Percentiles rank a stretch among this genome's conserved stretches.
phyloP scores from a whole-genome alignment of 2,888 invertebrate species.

The Peribatodes rhomboidaria region DNA sequence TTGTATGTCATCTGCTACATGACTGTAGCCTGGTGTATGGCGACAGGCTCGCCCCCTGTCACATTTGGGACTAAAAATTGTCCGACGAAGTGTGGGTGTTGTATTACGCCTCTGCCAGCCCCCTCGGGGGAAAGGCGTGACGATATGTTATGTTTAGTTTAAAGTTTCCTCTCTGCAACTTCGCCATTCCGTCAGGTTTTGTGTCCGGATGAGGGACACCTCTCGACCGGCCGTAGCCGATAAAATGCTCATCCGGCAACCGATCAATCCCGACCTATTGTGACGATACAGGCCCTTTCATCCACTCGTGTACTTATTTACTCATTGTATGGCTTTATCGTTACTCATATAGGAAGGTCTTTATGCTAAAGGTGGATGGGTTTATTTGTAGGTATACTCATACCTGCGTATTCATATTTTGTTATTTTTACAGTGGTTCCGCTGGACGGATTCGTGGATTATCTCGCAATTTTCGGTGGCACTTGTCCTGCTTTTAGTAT shows the following conservation, averaged over 20 bases:
- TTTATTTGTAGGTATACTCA: neutral
- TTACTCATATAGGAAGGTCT: conserved; percentile 31
- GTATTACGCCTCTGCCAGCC: neutral
- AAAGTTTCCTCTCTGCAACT: conserved; percentile 1
- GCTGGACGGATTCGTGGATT: no score
- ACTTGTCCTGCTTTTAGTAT: no score
- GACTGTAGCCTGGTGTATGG: neutral
- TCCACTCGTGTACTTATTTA: conserved; percentile 42
- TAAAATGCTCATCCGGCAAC: conserved; percentile 63
- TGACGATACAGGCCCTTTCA: conserved; percentile 60
- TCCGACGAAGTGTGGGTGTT: no score
- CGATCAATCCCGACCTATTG: conserved; percentile 65
- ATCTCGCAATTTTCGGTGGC: no score
- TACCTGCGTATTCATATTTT: neutral
- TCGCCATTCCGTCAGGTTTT: conserved; percentile 45
- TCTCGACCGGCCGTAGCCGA: conserved; percentile 63
- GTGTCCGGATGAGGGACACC: conserved; percentile 57
- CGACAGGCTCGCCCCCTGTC: no score
- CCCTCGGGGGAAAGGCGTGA: no score
- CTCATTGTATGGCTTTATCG: conserved; percentile 44
- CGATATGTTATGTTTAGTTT: no score
- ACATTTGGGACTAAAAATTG: no score
- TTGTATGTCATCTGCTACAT: no score
- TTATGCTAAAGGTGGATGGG: conserved; percentile 4
- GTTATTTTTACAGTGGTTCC: no score